Conservation (phyloP, 2,888 invertebrate genomes). For the Rambutsinella grinnellia region DNA sequence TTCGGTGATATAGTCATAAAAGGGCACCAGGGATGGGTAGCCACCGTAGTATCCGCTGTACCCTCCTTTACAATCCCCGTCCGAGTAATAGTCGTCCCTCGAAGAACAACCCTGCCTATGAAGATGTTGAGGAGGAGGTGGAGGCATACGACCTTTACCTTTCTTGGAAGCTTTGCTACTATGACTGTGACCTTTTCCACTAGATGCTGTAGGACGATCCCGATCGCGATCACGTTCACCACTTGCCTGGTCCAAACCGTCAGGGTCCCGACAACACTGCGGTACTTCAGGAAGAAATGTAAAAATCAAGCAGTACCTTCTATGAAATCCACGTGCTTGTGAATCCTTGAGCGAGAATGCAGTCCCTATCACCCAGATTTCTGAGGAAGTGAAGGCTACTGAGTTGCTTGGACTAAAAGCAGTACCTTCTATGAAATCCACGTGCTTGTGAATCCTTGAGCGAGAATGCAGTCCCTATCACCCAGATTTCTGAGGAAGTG, state of each 20-base stretch:
- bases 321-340: slow-evolving; percentile 49
- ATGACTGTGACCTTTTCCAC: slow-evolving; percentile 9
- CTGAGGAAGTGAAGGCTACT: slow-evolving; percentile 65
- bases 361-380: slow-evolving; percentile 66
- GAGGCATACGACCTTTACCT: slow-evolving; percentile 28
- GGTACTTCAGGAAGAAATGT: slow-evolving; percentile 65
- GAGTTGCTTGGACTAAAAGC: slow-evolving; percentile 66
- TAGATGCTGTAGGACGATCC: slow-evolving; percentile 1
- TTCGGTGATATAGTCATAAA: slow-evolving; percentile 66
- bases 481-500: slow-evolving; percentile 66
- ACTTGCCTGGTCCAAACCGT: slow-evolving; percentile 38
- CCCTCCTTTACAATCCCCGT: slow-evolving; percentile 64
- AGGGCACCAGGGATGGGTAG: slow-evolving; percentile 66
- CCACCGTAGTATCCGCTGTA: slow-evolving; percentile 44
- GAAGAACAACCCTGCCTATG: slow-evolving; percentile 30
- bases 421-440: slow-evolving; percentile 57
- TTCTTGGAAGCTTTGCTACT: slow-evolving; percentile 36
- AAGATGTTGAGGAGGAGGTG: slow-evolving; percentile 30
- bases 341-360: slow-evolving; percentile 65
- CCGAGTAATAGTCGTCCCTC: slow-evolving; percentile 63
- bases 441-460: slow-evolving; percentile 63
- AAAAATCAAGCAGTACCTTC: slow-evolving; percentile 64
- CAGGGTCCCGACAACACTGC: slow-evolving; percentile 56
- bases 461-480: slow-evolving; percentile 66
- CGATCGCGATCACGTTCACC: slow-evolving; percentile 24